Percentiles rank a stretch among this genome's conserved stretches.
These are phyloP conservation scores for Oreortyx pictus DNA, from an alignment of 2,797 vertebrate species.

Conservation along the genomic window DNA sequence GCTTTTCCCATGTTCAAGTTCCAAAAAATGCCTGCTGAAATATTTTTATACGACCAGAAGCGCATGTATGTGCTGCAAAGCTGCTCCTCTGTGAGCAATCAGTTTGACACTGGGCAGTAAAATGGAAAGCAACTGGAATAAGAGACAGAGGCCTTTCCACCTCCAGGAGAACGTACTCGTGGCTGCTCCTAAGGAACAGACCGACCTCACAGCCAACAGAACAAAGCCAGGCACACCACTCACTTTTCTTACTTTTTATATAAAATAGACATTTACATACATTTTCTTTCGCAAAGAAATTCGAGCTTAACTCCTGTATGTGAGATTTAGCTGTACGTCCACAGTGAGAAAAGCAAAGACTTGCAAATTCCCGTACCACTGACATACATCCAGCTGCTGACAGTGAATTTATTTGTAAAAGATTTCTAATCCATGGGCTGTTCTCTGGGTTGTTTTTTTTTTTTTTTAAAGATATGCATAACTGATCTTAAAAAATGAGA, in stretches of 20 bases:
- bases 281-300: conserved; percentile 73
- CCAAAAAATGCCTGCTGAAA: not conserved
- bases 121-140: not conserved
- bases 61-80: not conserved
- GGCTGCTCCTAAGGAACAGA: not conserved
- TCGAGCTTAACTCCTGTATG: conserved; percentile 43
- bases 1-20: not conserved
- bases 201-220: not conserved
- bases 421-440: not conserved
- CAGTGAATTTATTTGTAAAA: conserved; percentile 39
- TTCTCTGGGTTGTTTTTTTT: not conserved
- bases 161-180: not conserved
- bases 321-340: conserved; percentile 64
- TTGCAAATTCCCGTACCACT: conserved; percentile 52
- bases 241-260: conserved; percentile 75
- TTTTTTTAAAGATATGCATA: conserved; percentile 29
- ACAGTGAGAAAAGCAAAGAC: conserved; percentile 62
- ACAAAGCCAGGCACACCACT: not conserved
- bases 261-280: conserved; percentile 82
- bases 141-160: not conserved
- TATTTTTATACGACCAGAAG: not conserved
- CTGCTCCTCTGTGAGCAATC: not conserved
- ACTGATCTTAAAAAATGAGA: not conserved
- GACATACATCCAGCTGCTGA: conserved; percentile 57
- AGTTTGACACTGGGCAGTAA: not conserved